phyloP scores from a whole-genome alignment of 35 echinoderm and acorn worm genomes.

The Strongylocentrotus purpuratus region DNA sequence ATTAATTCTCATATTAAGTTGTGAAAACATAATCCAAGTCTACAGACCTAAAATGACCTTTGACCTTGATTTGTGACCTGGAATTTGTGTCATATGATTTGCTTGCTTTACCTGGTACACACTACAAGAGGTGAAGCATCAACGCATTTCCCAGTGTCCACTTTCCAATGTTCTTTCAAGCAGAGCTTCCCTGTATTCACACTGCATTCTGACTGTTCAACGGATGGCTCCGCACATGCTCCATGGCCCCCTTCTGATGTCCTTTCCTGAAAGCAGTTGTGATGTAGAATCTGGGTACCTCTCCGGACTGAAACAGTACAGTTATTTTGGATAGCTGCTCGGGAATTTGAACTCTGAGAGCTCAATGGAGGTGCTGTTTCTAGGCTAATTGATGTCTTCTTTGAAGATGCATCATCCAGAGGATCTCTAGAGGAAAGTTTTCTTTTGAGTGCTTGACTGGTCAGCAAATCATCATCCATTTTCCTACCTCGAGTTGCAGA shows the following conservation, averaged over 20 bases:
- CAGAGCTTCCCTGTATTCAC: not conserved
- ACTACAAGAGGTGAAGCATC: constrained; percentile 82
- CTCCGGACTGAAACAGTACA: not conserved
- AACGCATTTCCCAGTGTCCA: constrained; percentile 76
- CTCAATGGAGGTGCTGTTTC: not conserved
- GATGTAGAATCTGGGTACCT: not conserved
- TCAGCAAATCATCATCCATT: not conserved
- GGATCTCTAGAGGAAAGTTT: not conserved
- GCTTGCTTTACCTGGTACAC: not conserved
- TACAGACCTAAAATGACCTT: too few relatives aligned
- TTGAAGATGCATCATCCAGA: not conserved
- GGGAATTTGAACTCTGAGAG: not conserved
- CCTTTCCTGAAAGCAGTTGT: not conserved
- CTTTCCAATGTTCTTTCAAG: constrained; percentile 60
- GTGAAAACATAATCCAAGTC: too few relatives aligned
- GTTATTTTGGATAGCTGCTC: not conserved
- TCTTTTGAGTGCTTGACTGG: not conserved
- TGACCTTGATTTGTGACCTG: too few relatives aligned
- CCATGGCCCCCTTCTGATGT: not conserved
- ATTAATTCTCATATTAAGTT: too few relatives aligned
- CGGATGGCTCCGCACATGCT: not conserved
- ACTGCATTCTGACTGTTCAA: not conserved
- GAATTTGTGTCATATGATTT: too few relatives aligned
- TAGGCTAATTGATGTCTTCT: not conserved
- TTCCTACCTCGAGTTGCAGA: not conserved